These are phyloP conservation scores for Mormyrus iriodes DNA, from an alignment of 2,113 vertebrate species.

Conservation along the genomic window DNA sequence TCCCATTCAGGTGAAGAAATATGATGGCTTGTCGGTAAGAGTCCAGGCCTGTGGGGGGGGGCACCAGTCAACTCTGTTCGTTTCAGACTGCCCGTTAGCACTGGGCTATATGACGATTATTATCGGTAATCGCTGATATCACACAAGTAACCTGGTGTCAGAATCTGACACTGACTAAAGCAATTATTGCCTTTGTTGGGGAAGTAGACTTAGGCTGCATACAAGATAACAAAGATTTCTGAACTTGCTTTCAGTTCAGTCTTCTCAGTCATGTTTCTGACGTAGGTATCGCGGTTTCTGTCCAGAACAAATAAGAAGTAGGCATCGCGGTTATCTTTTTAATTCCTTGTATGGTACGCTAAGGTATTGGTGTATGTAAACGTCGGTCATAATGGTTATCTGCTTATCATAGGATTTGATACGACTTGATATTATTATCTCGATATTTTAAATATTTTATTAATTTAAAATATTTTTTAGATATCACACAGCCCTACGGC, in stretches of 20 bases:
- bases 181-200: neutral
- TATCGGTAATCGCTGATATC: neutral
- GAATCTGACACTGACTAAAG: too few species aligned
- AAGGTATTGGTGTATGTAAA: neutral
- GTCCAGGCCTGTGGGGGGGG: neutral
- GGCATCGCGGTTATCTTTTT: neutral
- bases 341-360: neutral
- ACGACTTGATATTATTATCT: neutral
- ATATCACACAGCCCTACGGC: neutral
- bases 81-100: too few species aligned
- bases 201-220: neutral
- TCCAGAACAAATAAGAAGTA: neutral
- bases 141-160: neutral
- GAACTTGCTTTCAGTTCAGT: neutral
- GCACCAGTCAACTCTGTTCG: neutral
- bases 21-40: conserved; percentile 31
- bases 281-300: too few species aligned
- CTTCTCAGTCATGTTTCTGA: neutral
- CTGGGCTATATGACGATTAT: neutral
- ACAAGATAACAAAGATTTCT: neutral
- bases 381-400: neutral
- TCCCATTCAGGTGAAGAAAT: conserved; percentile 36
- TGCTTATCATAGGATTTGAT: neutral
- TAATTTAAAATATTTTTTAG: neutral
- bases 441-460: neutral